Evolutionary conservation across 2,113 vertebrate genomes (phyloP).

Genomic region (Arenaria interpres): DNA sequence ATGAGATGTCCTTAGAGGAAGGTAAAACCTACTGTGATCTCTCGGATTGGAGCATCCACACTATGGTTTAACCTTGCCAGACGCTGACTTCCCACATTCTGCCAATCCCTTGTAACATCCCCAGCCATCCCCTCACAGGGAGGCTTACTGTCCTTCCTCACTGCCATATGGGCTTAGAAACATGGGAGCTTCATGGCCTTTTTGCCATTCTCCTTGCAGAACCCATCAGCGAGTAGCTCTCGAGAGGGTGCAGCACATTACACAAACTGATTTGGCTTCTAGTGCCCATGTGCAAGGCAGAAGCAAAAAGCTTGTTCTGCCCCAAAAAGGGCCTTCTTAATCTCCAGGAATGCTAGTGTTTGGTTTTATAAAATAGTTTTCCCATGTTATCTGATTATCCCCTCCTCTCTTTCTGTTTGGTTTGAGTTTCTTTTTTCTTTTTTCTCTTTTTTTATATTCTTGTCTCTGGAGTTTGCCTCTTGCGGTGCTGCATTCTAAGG

Average conservation of each 20-base stretch:
- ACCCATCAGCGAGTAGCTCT: not conserved
- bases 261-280: not conserved
- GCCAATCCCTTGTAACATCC: not conserved
- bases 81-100: not conserved
- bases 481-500: not conserved
- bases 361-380: not conserved
- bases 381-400: not conserved
- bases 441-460: not conserved
- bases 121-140: fast-evolving
- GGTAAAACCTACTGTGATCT: not conserved
- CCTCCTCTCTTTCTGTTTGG: not conserved
- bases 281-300: fast-evolving
- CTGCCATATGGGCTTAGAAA: not conserved
- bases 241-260: not conserved
- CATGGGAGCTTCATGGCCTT: not conserved
- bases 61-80: not conserved
- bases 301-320: not conserved
- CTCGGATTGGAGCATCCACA: not conserved
- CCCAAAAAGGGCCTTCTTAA: not conserved
- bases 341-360: not conserved
- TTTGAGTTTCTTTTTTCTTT: not conserved
- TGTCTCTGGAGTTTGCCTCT: not conserved
- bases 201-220: not conserved
- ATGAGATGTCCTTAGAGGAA: constrained; percentile 10
- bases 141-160: not conserved